Evolutionary conservation across 2,113 vertebrate species (phyloP), one percentile per base, ranked within the genome.

Genomic region (Osmerus eperlanus): DNA sequence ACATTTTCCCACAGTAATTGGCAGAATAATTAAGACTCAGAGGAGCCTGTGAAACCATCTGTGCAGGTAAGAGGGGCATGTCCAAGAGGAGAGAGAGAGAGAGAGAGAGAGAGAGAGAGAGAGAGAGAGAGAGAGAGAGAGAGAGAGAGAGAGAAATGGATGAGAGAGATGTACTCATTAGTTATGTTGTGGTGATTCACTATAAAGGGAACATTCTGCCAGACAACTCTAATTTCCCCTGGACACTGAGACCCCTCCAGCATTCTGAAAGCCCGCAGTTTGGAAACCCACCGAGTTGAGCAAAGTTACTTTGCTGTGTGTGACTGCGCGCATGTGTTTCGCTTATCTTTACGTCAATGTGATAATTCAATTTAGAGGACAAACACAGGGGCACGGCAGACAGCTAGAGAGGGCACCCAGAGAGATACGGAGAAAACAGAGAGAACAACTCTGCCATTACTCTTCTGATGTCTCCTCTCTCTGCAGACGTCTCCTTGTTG

Each of bases 21-120:
- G 86, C 56, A 12, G 77, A 86, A 88, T 92, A 92, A 92, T 92
- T 91, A 92, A 91, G 88, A 90, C 90, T 89, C 90, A 59, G 85
- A 90, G 90, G 91, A 92, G 85, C 81, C 84, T 75, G 84, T 14
- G 80, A 79, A 85, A 87, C 87, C 89, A 92, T 90, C 90, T 89
- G 90, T 82, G 89, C 83, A 87, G 86, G 85, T 86, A 78, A 66
- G 80, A 72, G 79, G 76, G 80, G 80, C 74, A 83, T 78, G 83
- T 84, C 84, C 80, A 73, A 68, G 68, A 81, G 80, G 74, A 75
- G 70, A 61, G 1, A 63, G 68, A 36, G 25, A 64, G 47, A 29
- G 19, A 55, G 51, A 76, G 56, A 67, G 28, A 14, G 28, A 65
- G 63, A 72, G 52, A 72, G 19, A 1, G 76, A 54, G 60, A 67